Evolutionary conservation across 53 echinoderm and acorn worm genomes (phyloP), one percentile per base, ranked within the genome.

Genomic region (Luidia sarsii): DNA sequence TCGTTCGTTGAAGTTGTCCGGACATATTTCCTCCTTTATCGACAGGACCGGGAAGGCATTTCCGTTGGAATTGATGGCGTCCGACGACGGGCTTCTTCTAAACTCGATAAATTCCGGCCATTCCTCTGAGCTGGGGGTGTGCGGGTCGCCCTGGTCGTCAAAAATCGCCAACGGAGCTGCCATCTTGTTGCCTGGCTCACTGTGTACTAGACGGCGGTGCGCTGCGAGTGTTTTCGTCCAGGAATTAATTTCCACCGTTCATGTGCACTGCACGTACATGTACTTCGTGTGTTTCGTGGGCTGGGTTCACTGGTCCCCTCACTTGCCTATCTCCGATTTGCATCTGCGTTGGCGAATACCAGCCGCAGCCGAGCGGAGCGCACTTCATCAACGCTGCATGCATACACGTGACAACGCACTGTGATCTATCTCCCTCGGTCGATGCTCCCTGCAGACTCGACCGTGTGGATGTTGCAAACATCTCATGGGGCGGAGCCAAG

Each of bases 51-150:
- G 89, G 54, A 91, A 89, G 59, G 82, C 64, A 71, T 95, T 87
- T 74, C 91, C 95, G 81, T 95, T 95, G 45, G 95, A 95, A 90
- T 95, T 95, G 48, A 95, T 41, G 43, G 85, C 81, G 79, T 92
- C 92, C n/a, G 74, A 71, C 33, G 91, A 71, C 57, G 95, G 73
- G 43, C 90, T 87, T 79, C 92, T 93, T 79, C 92, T 93, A 60
- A 84, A 95, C 70, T 95, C 95, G 50, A 89, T 92, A 87, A 95
- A 95, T 92, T 95, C 95, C 43, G 92, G 95, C 92, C 92, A 95
- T 95, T 95, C 95, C 57, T 95, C 95, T 56, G 68, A 82, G 23
- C 70, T 81, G 22, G 88, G 88, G 23, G 72, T 72, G 27, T 83
- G 84, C 25, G 88, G 88, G 59, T 95, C 95, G 69, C 87, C 84